Evolutionary conservation across 1,140 invertebrate species (phyloP).

Genomic region (Tetranychus cinnabarinus): DNA sequence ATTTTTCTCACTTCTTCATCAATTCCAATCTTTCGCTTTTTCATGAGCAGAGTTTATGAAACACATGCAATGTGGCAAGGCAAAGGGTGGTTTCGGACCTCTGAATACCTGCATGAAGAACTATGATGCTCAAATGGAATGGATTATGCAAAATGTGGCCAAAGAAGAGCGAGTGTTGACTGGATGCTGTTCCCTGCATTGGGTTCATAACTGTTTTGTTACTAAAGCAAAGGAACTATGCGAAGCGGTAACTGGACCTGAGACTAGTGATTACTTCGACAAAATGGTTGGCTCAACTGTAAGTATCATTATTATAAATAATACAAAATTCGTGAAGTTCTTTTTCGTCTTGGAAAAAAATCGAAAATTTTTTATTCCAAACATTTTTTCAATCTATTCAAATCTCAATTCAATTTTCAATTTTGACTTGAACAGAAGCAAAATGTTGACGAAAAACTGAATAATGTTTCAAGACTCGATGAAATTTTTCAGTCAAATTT

Average conservation of each 20-base stretch:
- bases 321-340: too few relatives aligned
- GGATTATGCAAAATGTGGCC: background rate
- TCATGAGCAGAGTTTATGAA: background rate
- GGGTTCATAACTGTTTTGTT: background rate
- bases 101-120: background rate
- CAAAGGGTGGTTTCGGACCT: background rate
- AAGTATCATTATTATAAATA: background rate
- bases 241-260: background rate
- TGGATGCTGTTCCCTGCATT: background rate
- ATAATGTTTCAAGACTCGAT: too few relatives aligned
- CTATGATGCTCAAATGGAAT: background rate
- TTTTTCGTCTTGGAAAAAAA: too few relatives aligned
- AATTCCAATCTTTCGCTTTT: background rate
- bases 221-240: background rate
- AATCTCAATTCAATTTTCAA: background rate
- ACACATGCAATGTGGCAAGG: background rate
- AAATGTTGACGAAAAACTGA: too few relatives aligned
- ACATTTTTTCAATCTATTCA: background rate
- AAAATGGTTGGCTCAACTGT: background rate
- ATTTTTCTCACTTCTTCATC: background rate
- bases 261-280: background rate
- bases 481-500: too few relatives aligned
- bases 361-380: too few relatives aligned
- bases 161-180: background rate
- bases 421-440: too few relatives aligned